Evolutionary conservation across 53 echinoderm and acorn worm genomes (phyloP).

Genomic region (Henricia sp.): DNA sequence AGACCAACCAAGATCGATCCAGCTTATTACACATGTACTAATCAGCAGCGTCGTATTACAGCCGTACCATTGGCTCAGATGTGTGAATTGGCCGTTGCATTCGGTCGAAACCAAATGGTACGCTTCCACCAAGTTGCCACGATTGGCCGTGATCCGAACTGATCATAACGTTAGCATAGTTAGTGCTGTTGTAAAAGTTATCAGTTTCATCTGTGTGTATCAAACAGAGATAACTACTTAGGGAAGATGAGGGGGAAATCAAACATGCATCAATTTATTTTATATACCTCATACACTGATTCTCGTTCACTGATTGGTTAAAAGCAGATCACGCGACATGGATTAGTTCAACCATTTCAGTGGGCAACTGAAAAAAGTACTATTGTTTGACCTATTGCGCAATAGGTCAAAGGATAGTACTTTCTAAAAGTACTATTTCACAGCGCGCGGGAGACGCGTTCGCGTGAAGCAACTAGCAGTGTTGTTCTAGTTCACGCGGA

Average conservation of each 20-base stretch:
- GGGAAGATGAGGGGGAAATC: neutral
- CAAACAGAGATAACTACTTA: neutral
- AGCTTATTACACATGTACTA: too few species aligned
- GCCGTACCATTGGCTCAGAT: constrained; percentile 68
- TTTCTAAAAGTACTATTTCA: too few species aligned
- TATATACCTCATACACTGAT: neutral
- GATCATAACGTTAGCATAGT: constrained; percentile 80
- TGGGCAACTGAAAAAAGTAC: too few species aligned
- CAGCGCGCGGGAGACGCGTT: too few species aligned
- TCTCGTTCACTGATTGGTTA: too few species aligned
- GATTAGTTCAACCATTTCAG: too few species aligned
- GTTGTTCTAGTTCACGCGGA: too few species aligned
- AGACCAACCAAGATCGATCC: neutral
- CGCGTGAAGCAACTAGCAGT: too few species aligned
- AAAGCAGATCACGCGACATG: too few species aligned
- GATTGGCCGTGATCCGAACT: constrained; percentile 76
- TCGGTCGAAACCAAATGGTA: constrained; percentile 66
- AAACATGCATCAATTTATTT: neutral
- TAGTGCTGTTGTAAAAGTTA: constrained; percentile 78
- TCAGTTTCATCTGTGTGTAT: constrained; percentile 50
- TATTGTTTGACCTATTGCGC: too few species aligned
- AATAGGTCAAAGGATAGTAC: too few species aligned
- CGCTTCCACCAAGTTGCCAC: constrained; percentile 77
- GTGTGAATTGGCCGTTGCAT: constrained; percentile 72
- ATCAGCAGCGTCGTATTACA: neutral